Conservation (phyloP, 2,888 invertebrate species). For the Polyommatus iphigenia region DNA sequence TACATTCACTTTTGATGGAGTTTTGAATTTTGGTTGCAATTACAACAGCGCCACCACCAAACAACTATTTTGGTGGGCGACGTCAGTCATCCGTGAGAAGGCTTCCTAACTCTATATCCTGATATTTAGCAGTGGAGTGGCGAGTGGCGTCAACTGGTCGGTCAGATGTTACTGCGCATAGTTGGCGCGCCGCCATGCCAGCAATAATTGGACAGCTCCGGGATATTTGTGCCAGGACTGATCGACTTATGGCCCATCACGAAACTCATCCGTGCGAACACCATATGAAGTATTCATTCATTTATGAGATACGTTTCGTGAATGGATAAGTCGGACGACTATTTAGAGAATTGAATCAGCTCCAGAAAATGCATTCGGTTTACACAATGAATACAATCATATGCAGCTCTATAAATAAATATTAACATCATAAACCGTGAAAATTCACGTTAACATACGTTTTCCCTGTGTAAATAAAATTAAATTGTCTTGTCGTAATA, state of each 20-base stretch:
- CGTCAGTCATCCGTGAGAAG: not conserved
- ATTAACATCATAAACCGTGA: not conserved
- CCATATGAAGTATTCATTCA: conserved; percentile 12
- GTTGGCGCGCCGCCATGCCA: conserved; percentile 67
- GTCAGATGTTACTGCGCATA: conserved; percentile 71
- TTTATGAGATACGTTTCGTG: not conserved
- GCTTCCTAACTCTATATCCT: not conserved
- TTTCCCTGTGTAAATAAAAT: not conserved
- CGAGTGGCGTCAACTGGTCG: conserved; percentile 53
- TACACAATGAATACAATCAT: not conserved
- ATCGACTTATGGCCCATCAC: conserved; percentile 24
- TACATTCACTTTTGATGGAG: too few species aligned
- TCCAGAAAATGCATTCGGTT: not conserved
- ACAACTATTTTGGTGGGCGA: too few species aligned
- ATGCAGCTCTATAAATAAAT: not conserved
- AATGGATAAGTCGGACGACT: not conserved
- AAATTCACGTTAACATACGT: not conserved
- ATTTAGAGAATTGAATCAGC: not conserved
- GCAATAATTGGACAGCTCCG: conserved; percentile 33
- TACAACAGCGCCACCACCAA: too few species aligned
- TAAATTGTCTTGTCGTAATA: not conserved
- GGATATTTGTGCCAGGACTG: conserved; percentile 17
- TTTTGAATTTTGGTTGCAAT: too few species aligned
- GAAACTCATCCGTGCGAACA: not conserved
- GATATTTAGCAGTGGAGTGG: conserved; percentile 28